Evolutionary conservation across 2,888 invertebrate species (phyloP), one percentile per base, ranked within the genome.

Genomic region (Lithophane ornitopus): DNA sequence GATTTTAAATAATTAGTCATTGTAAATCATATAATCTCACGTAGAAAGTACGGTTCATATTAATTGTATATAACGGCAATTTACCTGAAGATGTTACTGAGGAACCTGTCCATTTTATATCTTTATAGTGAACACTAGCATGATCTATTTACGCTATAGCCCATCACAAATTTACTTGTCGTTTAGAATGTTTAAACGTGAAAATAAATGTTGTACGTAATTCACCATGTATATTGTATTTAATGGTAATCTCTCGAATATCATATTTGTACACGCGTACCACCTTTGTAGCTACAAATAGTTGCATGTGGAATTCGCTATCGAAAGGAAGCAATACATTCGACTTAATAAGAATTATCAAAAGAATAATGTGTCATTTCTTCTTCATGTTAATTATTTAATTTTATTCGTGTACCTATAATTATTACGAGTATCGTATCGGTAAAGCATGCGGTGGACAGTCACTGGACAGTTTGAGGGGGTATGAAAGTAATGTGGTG

Each of bases 401-500:
- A 73, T 81, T 85, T 72, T 41, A 70, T 82, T 82, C 52, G 68
- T 88, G 81, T 88, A 87, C 54, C 49, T 84, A 75, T 84, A 75
- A 78, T 72, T 63, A 85, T 86, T 80, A 83, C 80, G 66, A 79
- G 69, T 65, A 70, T 78, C 66, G 84, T 85, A 76, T 85, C 61
- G 80, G 81, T 87, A 76, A 58, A 82, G 79, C 88, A 88, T 80
- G 87, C 70, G 83, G 78, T 65, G 80, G 87, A 80, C 93, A 92
- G 95, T 94, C 95, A 94, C 94, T 91, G 90, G 90, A 90, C 86
- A 87, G 89, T 89, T 86, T 89, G 91, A 91, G 90, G 92, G 89
- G 91, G 76, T 90, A 90, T 90, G 90, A 84, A 91, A 90, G 92
- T 92, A 92, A 91, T 88, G 95, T 95, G 96, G 96, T 96, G 96